phyloP scores from a whole-genome alignment of 1,140 invertebrate species.

The Cyrtorhinus lividipennis region DNA sequence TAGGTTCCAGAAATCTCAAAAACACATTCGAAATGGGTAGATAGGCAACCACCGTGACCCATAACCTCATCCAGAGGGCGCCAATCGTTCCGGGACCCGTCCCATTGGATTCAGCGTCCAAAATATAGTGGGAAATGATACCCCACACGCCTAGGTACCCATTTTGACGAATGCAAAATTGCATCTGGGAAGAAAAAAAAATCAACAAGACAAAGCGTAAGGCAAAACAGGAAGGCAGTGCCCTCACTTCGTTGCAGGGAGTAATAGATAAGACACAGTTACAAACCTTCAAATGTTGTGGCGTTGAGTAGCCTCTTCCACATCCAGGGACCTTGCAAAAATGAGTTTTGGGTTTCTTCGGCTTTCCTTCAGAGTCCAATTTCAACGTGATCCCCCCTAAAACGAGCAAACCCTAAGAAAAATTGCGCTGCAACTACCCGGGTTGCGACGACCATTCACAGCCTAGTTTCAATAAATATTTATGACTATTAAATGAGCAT shows the following conservation, averaged over 20 bases:
- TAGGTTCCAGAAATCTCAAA: too few species aligned
- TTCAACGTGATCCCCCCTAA: background rate
- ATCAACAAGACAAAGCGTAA: background rate
- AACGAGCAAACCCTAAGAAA: background rate
- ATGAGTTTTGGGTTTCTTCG: slow-evolving; percentile 14
- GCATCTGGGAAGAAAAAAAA: background rate
- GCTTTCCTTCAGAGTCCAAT: background rate
- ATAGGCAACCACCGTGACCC: too few species aligned
- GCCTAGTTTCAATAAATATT: too few species aligned
- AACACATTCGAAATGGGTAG: too few species aligned
- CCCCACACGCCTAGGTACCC: too few species aligned
- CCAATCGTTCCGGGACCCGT: too few species aligned
- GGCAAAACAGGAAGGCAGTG: background rate
- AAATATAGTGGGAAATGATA: too few species aligned
- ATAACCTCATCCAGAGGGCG: too few species aligned
- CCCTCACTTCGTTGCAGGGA: background rate
- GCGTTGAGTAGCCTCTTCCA: slow-evolving; percentile 38
- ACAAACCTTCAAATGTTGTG: slow-evolving; percentile 39
- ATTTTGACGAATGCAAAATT: background rate
- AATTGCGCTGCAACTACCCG: too few species aligned
- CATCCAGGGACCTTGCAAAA: slow-evolving; percentile 29
- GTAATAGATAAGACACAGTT: background rate
- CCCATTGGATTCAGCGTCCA: too few species aligned
- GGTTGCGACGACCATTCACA: too few species aligned
- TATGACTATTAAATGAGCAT: too few species aligned